Conservation (phyloP, 2,888 invertebrate species). For the Conus canariensis region DNA sequence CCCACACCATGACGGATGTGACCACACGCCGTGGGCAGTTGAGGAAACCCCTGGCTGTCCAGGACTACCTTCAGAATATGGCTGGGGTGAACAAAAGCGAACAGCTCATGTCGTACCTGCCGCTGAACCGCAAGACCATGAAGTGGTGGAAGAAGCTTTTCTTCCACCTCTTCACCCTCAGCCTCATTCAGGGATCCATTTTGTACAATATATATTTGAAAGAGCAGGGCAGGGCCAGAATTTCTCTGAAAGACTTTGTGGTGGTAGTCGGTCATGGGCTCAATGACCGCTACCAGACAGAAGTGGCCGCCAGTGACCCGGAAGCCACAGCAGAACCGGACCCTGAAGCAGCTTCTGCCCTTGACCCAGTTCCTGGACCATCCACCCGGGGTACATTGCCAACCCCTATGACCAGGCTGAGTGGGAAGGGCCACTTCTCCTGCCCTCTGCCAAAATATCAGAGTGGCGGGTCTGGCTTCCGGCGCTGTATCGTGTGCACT, state of each 20-base stretch:
- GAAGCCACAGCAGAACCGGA: neutral
- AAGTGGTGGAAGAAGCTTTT: constrained; percentile 44
- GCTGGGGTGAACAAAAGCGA: constrained; percentile 31
- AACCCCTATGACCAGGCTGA: neutral
- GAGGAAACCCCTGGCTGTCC: constrained; percentile 8
- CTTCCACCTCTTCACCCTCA: constrained; percentile 39
- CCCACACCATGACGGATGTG: neutral
- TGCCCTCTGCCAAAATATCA: neutral
- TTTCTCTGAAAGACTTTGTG: neutral
- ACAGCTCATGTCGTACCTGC: constrained; percentile 32
- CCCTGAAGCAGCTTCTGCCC: neutral
- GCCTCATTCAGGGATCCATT: constrained; percentile 23
- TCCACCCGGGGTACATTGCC: neutral
- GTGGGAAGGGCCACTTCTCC: neutral
- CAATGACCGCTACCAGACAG: neutral
- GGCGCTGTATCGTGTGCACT: neutral
- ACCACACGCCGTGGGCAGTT: neutral
- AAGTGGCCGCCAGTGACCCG: neutral
- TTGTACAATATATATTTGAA: neutral
- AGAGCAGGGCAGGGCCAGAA: neutral
- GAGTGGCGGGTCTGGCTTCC: neutral
- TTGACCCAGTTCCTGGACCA: neutral
- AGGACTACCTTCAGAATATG: constrained; percentile 19
- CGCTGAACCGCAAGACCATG: constrained; percentile 42
- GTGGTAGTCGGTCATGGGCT: neutral